Percentiles rank a stretch among this genome's conserved stretches.
phyloP scores from a whole-genome alignment of 2,888 invertebrate species.

The Leuctra nigra region DNA sequence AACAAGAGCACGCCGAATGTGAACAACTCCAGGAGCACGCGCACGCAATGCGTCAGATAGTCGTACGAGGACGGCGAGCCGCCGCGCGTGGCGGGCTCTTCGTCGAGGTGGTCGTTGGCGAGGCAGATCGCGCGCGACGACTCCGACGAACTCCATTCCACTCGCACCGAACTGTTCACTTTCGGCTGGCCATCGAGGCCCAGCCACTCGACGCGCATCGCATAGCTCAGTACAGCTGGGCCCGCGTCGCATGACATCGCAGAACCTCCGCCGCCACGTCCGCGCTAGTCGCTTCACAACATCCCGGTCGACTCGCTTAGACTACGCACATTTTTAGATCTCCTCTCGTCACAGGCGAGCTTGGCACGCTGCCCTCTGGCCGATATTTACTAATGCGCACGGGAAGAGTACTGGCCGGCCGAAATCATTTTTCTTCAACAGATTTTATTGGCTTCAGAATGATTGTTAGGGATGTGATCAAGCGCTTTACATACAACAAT shows the following conservation, averaged over 20 bases:
- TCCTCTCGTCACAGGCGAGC: too few species aligned
- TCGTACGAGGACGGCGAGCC: constrained; percentile 36
- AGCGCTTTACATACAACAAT: too few species aligned
- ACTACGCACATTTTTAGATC: too few species aligned
- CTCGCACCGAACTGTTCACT: constrained; percentile 27
- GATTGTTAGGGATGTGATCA: too few species aligned
- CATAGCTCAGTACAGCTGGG: constrained; percentile 23
- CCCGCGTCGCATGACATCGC: constrained; percentile 23
- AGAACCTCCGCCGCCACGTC: neutral
- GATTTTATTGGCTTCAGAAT: too few species aligned
- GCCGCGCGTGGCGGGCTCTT: constrained; percentile 2
- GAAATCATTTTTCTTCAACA: too few species aligned
- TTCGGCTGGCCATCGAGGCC: constrained; percentile 26
- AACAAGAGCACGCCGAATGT: constrained; percentile 18
- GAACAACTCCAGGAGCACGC: constrained; percentile 13
- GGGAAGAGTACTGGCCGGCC: too few species aligned
- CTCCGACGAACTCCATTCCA: constrained; percentile 19
- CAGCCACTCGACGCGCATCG: constrained; percentile 30
- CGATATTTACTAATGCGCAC: too few species aligned
- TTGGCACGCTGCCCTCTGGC: too few species aligned
- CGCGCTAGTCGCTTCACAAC: neutral
- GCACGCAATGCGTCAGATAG: constrained; percentile 1
- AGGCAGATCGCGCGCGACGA: constrained; percentile 26
- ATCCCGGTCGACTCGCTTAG: neutral
- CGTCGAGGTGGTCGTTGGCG: neutral